Conservation (phyloP, 2,888 invertebrate genomes). For the Drosophila bunnanda region DNA sequence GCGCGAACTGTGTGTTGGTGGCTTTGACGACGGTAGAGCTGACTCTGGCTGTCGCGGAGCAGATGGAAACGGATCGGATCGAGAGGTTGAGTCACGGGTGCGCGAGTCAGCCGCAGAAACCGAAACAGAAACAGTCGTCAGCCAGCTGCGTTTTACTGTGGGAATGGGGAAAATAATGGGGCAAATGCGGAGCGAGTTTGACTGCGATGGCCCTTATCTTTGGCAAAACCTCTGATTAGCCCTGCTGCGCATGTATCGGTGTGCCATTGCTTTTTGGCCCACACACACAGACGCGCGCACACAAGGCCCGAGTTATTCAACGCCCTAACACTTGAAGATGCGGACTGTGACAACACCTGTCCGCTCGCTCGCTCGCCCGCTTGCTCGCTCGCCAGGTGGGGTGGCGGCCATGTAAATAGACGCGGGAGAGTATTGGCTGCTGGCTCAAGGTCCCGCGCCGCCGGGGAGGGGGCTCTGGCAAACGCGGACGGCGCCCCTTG, state of each 20-base stretch:
- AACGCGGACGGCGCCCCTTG: background rate
- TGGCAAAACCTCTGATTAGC: conserved; percentile 71
- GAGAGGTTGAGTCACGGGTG: conserved; percentile 67
- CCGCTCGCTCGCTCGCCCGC: conserved; percentile 37
- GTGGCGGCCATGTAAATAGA: conserved; percentile 70
- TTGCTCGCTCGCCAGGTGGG: conserved; percentile 66
- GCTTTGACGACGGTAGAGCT: conserved; percentile 41
- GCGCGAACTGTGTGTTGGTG: conserved; percentile 34
- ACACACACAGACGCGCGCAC: conserved; percentile 18
- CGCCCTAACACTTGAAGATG: conserved; percentile 22
- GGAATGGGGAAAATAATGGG: conserved; percentile 17
- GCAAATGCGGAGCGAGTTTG: conserved; percentile 23
- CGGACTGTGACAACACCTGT: conserved; percentile 69
- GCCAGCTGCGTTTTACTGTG: conserved; percentile 31
- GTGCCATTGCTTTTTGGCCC: conserved; percentile 5
- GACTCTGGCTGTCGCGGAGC: conserved; percentile 30
- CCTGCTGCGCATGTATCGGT: conserved; percentile 53
- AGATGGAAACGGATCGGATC: conserved; percentile 19
- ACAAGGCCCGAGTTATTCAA: conserved; percentile 21
- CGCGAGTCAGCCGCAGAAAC: conserved; percentile 26
- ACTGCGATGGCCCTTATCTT: conserved; percentile 60
- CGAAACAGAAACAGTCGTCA: conserved; percentile 25
- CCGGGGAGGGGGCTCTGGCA: background rate
- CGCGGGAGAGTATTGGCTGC: conserved; percentile 24
- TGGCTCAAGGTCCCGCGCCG: conserved; percentile 63